A percentile compares a stretch with the other conserved stretches of the same genome.
Conservation (phyloP, 1,140 invertebrate genomes). For the Drosophila repleta region DNA sequence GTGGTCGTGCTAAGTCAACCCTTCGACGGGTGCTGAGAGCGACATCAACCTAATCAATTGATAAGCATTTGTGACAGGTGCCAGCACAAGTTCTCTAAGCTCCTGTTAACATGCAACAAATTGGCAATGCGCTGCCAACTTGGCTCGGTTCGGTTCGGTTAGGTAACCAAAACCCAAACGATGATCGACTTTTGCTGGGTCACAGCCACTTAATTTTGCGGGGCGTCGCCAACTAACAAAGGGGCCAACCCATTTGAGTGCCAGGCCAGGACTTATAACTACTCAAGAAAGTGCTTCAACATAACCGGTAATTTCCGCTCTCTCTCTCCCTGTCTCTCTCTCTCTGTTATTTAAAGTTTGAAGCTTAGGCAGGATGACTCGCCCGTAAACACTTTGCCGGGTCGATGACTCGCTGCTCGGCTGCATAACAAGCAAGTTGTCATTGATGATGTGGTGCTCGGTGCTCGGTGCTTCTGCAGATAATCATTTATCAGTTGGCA, state of each 20-base stretch:
- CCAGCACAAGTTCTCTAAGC: constrained; percentile 40
- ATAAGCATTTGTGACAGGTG: constrained; percentile 68
- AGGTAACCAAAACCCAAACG: constrained; percentile 5
- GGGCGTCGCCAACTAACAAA: not conserved
- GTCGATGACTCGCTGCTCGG: constrained; percentile 24
- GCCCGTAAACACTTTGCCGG: constrained; percentile 34
- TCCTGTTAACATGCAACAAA: constrained; percentile 16
- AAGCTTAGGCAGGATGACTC: constrained; percentile 8
- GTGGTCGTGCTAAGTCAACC: not conserved
- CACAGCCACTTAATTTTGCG: constrained; percentile 1
- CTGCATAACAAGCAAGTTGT: constrained; percentile 8
- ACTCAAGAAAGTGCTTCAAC: constrained; percentile 1
- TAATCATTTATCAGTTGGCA: too few species aligned
- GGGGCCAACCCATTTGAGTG: constrained; percentile 12
- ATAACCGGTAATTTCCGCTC: constrained; percentile 20
- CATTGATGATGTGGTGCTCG: too few species aligned
- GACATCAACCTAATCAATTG: constrained; percentile 39
- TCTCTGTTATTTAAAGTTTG: constrained; percentile 42
- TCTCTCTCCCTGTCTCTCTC: too few species aligned
- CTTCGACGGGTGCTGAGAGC: constrained; percentile 23
- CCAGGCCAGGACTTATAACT: constrained; percentile 2
- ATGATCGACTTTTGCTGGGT: constrained; percentile 14
- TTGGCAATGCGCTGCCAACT: constrained; percentile 8
- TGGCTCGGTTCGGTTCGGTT: not conserved
- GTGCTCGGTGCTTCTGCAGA: too few species aligned